phyloP scores from a whole-genome alignment of 2,888 invertebrate species.

The Panopea generosa region DNA sequence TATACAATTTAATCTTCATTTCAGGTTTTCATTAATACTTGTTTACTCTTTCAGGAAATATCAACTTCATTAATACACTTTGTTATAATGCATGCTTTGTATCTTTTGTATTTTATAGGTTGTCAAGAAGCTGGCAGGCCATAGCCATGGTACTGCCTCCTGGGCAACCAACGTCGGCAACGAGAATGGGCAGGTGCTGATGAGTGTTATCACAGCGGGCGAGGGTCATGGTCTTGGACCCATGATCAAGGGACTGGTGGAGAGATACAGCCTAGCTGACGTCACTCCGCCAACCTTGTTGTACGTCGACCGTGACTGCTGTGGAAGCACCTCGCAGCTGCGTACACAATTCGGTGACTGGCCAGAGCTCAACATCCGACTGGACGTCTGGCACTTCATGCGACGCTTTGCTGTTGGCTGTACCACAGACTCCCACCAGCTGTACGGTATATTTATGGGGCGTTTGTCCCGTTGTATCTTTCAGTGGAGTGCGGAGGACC shows the following conservation, averaged over 20 bases:
- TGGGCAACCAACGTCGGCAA: constrained; percentile 73
- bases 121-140: constrained; percentile 61
- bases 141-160: constrained; percentile 45
- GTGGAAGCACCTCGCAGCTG: constrained; percentile 23
- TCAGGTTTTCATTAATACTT: too few relatives aligned
- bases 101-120: constrained; percentile 11
- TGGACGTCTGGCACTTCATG: constrained; percentile 74
- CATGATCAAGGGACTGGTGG: constrained; percentile 34
- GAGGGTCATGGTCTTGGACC: constrained; percentile 56
- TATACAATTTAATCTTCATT: too few relatives aligned
- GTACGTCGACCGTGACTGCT: constrained; percentile 74
- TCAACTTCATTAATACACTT: too few relatives aligned
- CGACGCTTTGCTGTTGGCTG: constrained; percentile 50
- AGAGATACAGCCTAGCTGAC: too few relatives aligned
- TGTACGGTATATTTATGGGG: constrained; percentile 66
- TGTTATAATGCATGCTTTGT: too few relatives aligned
- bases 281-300: constrained; percentile 63
- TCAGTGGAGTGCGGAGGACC: not conserved
- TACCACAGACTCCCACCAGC: constrained; percentile 63
- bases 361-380: constrained; percentile 10
- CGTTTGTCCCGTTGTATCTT: not conserved
- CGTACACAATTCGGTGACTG: not conserved
- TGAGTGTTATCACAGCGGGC: constrained; percentile 60
- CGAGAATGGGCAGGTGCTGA: constrained; percentile 69
- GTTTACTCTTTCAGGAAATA: too few relatives aligned